Conservation (phyloP, 2,797 vertebrate species). For the Tympanoctomys barrerae region DNA sequence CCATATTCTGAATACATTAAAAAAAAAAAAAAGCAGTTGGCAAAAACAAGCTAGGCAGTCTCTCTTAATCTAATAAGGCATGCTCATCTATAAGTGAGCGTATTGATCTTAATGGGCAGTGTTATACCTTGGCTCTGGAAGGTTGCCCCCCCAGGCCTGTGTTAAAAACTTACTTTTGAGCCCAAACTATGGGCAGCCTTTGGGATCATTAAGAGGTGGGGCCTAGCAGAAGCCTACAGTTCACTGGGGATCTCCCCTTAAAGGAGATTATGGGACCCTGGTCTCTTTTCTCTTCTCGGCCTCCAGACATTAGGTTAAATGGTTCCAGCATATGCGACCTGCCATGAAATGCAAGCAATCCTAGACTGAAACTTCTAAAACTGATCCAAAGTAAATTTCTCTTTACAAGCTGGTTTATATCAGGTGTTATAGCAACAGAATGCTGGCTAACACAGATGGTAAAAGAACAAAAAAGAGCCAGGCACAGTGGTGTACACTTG, state of each 20-base stretch:
- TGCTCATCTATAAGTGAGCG: not conserved
- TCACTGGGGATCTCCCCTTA: not conserved
- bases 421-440: not conserved
- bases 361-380: not conserved
- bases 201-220: not conserved
- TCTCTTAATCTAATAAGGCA: not conserved
- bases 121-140: not conserved
- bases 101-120: not conserved
- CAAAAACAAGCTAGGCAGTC: not conserved
- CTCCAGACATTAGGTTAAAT: not conserved
- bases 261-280: not conserved
- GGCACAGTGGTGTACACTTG: not conserved
- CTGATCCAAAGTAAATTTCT: not conserved
- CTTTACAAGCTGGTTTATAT: not conserved
- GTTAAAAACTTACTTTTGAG: not conserved
- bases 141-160: not conserved
- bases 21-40: not conserved
- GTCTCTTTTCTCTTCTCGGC: not conserved
- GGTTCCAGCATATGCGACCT: not conserved
- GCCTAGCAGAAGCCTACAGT: not conserved
- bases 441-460: not conserved
- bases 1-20: conserved; percentile 23
- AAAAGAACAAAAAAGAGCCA: not conserved
- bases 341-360: not conserved
- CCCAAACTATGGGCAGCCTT: too few species aligned